A percentile compares a stretch with the other conserved stretches of the same genome.
Evolutionary conservation across 2,888 invertebrate species (phyloP).

Genomic region (Cephalotes varians): DNA sequence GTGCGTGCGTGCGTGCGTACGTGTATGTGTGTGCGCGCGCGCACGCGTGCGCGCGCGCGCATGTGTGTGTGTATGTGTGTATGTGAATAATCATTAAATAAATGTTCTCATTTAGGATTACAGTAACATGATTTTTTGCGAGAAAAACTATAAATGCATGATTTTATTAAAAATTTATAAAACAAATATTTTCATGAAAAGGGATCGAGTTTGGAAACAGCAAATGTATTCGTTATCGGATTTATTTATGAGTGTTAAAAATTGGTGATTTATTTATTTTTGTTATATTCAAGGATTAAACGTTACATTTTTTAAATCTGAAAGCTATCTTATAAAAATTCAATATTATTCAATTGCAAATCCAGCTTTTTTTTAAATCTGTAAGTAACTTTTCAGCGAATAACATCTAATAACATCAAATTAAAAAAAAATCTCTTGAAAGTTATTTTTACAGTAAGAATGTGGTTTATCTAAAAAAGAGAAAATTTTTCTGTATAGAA

Average conservation of each 20-base stretch:
- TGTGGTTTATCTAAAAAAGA: background rate
- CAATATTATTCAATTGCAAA: conserved; percentile 6
- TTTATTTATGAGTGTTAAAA: conserved; percentile 14
- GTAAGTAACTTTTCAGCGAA: background rate
- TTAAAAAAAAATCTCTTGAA: background rate
- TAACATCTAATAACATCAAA: background rate
- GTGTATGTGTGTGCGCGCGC: too few species aligned
- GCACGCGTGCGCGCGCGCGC: too few species aligned
- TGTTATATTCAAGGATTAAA: background rate
- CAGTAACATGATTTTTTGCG: background rate
- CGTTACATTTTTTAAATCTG: background rate
- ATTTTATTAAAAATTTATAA: background rate
- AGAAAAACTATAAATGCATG: background rate
- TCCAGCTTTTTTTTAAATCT: conserved; percentile 7
- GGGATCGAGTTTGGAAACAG: background rate
- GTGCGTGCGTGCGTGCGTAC: too few species aligned
- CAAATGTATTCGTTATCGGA: background rate
- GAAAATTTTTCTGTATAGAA: background rate
- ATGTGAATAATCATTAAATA: background rate
- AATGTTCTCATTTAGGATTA: background rate
- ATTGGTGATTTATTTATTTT: background rate
- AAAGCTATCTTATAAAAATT: conserved; percentile 27
- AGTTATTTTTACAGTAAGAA: background rate
- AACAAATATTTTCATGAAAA: background rate
- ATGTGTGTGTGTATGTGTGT: too few species aligned